Percentiles rank a stretch among this genome's conserved stretches.
phyloP scores from a whole-genome alignment of 1,140 invertebrate genomes.

The Phymastichus coffea region DNA sequence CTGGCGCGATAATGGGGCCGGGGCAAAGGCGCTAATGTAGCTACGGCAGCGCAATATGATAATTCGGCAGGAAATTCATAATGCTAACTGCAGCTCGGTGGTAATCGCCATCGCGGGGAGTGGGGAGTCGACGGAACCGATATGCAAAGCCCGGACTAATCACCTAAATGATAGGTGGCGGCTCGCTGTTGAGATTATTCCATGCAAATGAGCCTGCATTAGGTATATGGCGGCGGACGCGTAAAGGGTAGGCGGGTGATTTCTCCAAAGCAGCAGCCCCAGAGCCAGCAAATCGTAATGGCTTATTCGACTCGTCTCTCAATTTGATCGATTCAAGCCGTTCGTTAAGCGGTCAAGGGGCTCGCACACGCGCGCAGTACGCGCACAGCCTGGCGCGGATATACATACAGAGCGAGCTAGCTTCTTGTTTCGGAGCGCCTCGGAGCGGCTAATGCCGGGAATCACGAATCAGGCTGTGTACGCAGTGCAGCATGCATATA shows the following conservation, averaged over 20 bases:
- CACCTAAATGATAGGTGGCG: slow-evolving; percentile 10
- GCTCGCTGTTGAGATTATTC: slow-evolving; percentile 11
- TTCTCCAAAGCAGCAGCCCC: neutral
- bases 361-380: too few species aligned
- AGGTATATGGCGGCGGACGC: neutral
- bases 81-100: too few species aligned
- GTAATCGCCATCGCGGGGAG: too few species aligned
- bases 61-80: too few species aligned
- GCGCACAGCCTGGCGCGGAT: neutral
- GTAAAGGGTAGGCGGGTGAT: neutral
- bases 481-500: neutral
- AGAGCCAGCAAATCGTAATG: slow-evolving; percentile 16
- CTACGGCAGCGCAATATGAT: too few species aligned
- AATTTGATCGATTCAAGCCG: slow-evolving; percentile 20
- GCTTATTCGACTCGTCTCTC: slow-evolving; percentile 18
- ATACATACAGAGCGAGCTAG: too few species aligned
- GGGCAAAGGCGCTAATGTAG: too few species aligned
- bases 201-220: slow-evolving; percentile 20
- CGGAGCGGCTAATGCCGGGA: neutral
- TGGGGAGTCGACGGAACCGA: too few species aligned
- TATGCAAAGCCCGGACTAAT: neutral
- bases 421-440: slow-evolving; percentile 13
- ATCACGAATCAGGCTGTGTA: slow-evolving; percentile 10
- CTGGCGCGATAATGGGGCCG: too few species aligned
- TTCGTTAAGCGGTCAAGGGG: neutral